A percentile compares a stretch with the other conserved stretches of the same genome.
phyloP scores from a whole-genome alignment of 2,797 vertebrate genomes.

The Typhlichthys eigenmanni region DNA sequence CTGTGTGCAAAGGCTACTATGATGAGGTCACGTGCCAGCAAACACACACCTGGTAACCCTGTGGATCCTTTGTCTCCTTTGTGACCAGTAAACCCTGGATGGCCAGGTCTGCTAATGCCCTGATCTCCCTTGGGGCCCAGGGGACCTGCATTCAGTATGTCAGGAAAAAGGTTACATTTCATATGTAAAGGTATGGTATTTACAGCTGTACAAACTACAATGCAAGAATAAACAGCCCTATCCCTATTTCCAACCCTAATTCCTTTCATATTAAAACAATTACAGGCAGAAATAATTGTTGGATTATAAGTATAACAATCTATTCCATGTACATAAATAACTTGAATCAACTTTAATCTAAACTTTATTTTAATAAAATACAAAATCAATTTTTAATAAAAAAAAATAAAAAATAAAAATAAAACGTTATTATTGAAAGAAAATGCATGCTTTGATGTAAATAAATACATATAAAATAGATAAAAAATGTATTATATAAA shows the following conservation, averaged over 20 bases:
- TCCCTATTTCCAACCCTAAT: neutral
- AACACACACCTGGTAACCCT: slow-evolving; percentile 80
- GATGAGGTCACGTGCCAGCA: neutral
- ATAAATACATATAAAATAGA: neutral
- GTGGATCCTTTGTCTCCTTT: slow-evolving; percentile 85
- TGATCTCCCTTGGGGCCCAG: slow-evolving; percentile 55
- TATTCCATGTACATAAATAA: neutral
- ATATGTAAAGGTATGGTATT: neutral
- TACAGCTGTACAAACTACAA: too few species aligned
- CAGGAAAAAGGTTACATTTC: neutral
- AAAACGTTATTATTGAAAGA: too few species aligned
- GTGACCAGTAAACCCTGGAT: slow-evolving; percentile 82
- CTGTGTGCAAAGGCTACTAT: neutral
- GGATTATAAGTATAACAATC: neutral
- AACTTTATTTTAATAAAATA: too few species aligned
- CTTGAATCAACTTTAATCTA: neutral
- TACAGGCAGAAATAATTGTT: neutral
- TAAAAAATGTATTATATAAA: neutral
- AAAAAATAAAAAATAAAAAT: too few species aligned
- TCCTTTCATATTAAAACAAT: neutral
- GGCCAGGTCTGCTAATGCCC: slow-evolving; percentile 72
- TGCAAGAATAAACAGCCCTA: neutral
- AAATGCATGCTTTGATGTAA: neutral
- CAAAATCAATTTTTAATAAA: too few species aligned
- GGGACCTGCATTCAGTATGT: slow-evolving; percentile 31